These are phyloP conservation scores for Plemyria rubiginata DNA, from an alignment of 2,888 invertebrate species.

Conservation along the genomic window DNA sequence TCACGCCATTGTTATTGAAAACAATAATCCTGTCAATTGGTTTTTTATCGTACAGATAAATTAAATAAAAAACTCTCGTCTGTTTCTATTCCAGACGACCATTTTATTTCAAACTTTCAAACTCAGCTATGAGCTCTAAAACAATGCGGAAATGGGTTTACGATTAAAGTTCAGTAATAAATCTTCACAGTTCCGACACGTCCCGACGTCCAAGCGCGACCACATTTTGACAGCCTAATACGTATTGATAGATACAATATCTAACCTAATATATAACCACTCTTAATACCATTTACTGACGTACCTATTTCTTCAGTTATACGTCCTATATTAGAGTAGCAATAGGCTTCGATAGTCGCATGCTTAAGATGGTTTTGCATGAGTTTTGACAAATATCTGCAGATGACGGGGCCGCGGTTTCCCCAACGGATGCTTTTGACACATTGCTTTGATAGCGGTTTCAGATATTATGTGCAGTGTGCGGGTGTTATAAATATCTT, in stretches of 20 bases:
- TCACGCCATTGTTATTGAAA: constrained; percentile 19
- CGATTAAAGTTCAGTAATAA: constrained; percentile 72
- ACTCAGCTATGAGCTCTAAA: constrained; percentile 30
- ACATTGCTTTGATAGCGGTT: constrained; percentile 78
- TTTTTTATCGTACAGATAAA: constrained; percentile 4
- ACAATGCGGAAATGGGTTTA: constrained; percentile 55
- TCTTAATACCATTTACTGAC: constrained; percentile 17
- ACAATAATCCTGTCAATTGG: constrained; percentile 23
- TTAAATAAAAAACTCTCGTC: neutral
- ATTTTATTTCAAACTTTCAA: constrained; percentile 18
- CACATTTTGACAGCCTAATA: constrained; percentile 71
- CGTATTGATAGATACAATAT: constrained; percentile 76
- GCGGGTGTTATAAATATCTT: constrained; percentile 65
- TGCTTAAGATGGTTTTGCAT: constrained; percentile 54
- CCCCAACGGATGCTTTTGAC: constrained; percentile 78
- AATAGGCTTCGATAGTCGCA: constrained; percentile 38
- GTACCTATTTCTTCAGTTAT: constrained; percentile 24
- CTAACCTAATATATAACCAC: constrained; percentile 43
- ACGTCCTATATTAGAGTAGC: constrained; percentile 47
- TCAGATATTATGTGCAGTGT: constrained; percentile 49
- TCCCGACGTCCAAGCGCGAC: constrained; percentile 60
- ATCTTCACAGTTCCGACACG: constrained; percentile 65
- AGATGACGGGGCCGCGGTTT: constrained; percentile 77
- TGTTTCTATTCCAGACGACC: neutral
- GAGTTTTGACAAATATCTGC: constrained; percentile 83